Base-by-base conservation (phyloP, 1,140 invertebrate species). In the Alviniconcha marisindica region DNA sequence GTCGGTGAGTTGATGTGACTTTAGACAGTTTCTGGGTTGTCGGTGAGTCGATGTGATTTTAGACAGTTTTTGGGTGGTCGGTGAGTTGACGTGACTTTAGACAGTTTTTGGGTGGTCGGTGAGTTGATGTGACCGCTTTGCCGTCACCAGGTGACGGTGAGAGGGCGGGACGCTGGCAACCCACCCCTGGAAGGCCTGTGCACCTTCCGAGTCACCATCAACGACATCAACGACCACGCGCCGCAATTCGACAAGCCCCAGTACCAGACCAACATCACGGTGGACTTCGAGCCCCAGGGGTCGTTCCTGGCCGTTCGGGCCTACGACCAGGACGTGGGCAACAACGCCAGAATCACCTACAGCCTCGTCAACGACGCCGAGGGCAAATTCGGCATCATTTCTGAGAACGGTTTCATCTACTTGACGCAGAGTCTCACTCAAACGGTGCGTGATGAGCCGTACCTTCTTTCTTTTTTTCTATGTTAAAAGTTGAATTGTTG, bases 221-320 rank as follows among this genome's bases (percentile, higher is more conserved):
- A 95, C 0, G 97, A 99, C 90, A 96, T 96, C 88, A 99, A 99
- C 92, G 98, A 99, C 92, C 98, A 99, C 91, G 95, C 95, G 76
- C 97, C 97, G 0, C 93, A 96, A 12, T 98, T 98, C 91, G 95
- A 95, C 18, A 95, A 44, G 40, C 15, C 2, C 21, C 18, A 38
- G 21, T 80, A 80, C n/a, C 24, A 66, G 18, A n/a, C 38, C 24
- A 80, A 80, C 40, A 66, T 80, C 54, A 80, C 78, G 4, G 4
- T 66, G 15, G 60, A 60, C 36, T 5, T 42, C 14, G 36, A 15
- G 36, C 0, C 44, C n/a, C 10, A 28, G 12, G 24, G 24, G 21
- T 14, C 21, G 2, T 66, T 80, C 38, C 1, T 66, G 5, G 38
- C 28, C n/a, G 88, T 91, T 48, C 82, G 86, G 10, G 90, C 90